phyloP scores from a whole-genome alignment of 2,888 invertebrate genomes.

The Ormyrus pomaceus region DNA sequence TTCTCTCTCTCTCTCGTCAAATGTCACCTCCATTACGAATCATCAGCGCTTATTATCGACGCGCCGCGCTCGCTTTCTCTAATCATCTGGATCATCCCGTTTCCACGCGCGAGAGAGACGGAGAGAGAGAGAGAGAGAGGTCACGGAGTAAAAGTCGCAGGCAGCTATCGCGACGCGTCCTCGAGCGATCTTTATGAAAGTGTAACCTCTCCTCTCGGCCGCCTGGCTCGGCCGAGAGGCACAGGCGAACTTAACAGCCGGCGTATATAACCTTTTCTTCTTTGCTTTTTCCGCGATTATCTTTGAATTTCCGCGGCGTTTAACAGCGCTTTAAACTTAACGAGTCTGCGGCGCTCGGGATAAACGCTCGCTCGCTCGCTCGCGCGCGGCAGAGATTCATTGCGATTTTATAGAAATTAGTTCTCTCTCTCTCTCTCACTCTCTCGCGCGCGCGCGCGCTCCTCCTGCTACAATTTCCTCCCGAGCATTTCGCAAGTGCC shows the following conservation, averaged over 20 bases:
- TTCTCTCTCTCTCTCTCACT: too few species aligned
- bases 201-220: background rate
- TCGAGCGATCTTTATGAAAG: conserved; percentile 36
- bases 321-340: too few species aligned
- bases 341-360: too few species aligned
- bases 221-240: too few species aligned
- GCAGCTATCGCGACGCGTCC: conserved; percentile 7
- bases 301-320: background rate
- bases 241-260: too few species aligned
- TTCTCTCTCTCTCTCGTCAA: conserved; percentile 39
- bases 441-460: too few species aligned
- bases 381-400: too few species aligned
- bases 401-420: too few species aligned
- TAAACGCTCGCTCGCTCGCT: too few species aligned
- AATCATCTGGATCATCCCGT: conserved; percentile 52
- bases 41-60: conserved; percentile 50
- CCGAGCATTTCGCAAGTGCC: too few species aligned
- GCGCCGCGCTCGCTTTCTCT: conserved; percentile 43
- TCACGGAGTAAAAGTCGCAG: conserved; percentile 50
- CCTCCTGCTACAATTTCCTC: too few species aligned
- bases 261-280: background rate
- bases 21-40: conserved; percentile 52
- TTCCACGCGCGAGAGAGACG: background rate
- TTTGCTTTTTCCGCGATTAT: background rate
- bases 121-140: conserved; percentile 19